These are phyloP conservation scores for Morelia viridis DNA, from an alignment of 2,797 vertebrate species.

Conservation along the genomic window DNA sequence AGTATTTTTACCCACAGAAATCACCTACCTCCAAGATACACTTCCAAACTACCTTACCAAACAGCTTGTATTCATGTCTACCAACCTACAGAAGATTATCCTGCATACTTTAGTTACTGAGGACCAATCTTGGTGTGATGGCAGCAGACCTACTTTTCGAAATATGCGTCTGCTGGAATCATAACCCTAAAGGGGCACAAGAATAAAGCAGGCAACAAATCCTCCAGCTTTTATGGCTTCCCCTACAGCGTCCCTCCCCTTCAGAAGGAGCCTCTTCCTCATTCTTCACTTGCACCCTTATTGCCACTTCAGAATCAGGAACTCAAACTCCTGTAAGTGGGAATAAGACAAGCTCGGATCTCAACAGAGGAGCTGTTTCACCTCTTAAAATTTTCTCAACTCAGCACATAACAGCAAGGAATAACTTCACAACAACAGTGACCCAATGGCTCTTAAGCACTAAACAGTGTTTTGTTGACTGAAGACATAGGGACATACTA, in stretches of 20 bases:
- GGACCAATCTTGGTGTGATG: not conserved
- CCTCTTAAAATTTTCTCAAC: not conserved
- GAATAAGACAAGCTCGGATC: too few relatives aligned
- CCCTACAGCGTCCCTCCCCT: not conserved
- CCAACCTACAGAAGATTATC: conserved; percentile 6
- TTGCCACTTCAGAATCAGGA: not conserved
- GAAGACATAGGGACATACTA: not conserved
- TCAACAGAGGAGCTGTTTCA: not conserved
- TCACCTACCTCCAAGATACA: conserved; percentile 47
- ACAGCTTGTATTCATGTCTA: conserved; percentile 38
- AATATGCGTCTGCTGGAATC: not conserved
- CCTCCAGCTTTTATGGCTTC: not conserved
- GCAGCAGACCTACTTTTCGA: not conserved
- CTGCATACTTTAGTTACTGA: not conserved
- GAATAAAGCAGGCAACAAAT: not conserved
- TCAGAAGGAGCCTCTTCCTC: not conserved
- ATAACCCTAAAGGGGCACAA: not conserved
- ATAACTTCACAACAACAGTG: not conserved
- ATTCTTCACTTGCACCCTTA: not conserved
- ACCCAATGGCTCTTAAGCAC: not conserved
- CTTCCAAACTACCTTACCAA: conserved; percentile 32
- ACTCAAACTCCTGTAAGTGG: not conserved
- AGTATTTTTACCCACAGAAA: conserved; percentile 59
- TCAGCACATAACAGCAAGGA: too few relatives aligned
- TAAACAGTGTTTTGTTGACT: not conserved